These are phyloP conservation scores for Cosmopolites sordidus DNA, from an alignment of 2,888 invertebrate genomes.

Conservation along the genomic window DNA sequence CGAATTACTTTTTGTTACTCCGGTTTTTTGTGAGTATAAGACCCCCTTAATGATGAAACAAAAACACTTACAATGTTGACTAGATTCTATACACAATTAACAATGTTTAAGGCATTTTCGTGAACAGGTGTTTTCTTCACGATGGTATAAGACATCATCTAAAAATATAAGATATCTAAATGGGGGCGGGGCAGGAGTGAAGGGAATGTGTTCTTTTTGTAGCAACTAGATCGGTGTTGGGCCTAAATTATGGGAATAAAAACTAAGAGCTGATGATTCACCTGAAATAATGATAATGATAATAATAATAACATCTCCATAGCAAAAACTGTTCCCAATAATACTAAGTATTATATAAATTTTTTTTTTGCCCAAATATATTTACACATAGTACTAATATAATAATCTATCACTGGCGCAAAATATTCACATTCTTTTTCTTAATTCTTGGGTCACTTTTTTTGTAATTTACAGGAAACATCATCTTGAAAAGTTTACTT, in stretches of 20 bases:
- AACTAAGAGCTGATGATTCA: constrained; percentile 36
- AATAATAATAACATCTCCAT: constrained; percentile 37
- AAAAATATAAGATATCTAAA: constrained; percentile 29
- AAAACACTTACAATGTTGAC: constrained; percentile 39
- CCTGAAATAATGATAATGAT: constrained; percentile 30
- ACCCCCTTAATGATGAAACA: background rate
- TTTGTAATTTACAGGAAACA: background rate
- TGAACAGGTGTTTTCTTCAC: constrained; percentile 42
- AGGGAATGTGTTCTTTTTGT: constrained; percentile 19
- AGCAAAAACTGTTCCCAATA: constrained; percentile 46
- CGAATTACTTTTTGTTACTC: background rate
- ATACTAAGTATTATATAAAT: constrained; percentile 42
- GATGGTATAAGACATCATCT: constrained; percentile 31
- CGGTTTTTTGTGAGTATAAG: background rate
- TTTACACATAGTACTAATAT: constrained; percentile 42
- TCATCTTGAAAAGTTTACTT: too few relatives aligned
- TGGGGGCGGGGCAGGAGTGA: constrained; percentile 8
- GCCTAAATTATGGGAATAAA: constrained; percentile 33
- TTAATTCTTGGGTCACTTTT: background rate
- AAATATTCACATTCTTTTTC: background rate
- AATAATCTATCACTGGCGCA: constrained; percentile 38
- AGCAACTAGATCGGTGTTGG: constrained; percentile 30
- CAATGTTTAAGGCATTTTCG: constrained; percentile 45
- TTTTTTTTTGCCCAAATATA: constrained; percentile 41
- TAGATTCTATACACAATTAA: constrained; percentile 43